These are phyloP conservation scores for Hofmannophila pseudospretella DNA, from an alignment of 2,888 invertebrate genomes.

Conservation along the genomic window DNA sequence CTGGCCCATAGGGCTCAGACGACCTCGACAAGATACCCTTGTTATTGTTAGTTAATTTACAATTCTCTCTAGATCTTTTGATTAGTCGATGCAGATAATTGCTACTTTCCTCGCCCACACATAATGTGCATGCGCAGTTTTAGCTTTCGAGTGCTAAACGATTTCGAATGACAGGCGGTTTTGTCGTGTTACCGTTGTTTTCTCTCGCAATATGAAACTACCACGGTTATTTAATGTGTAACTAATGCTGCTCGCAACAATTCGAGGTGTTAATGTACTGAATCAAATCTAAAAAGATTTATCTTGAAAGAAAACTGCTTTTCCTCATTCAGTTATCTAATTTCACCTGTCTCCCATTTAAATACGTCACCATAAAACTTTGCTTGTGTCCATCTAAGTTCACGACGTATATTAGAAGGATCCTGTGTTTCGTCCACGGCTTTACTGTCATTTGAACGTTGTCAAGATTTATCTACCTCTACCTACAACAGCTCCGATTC, in stretches of 20 bases:
- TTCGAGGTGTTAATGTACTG: constrained; percentile 2
- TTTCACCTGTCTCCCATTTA: too few relatives aligned
- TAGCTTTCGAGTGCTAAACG: constrained; percentile 15
- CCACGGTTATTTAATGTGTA: constrained; percentile 9
- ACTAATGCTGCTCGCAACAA: background rate
- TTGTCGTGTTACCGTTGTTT: constrained; percentile 9
- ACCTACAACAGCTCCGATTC: too few relatives aligned
- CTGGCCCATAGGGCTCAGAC: too few relatives aligned
- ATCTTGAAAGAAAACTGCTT: background rate
- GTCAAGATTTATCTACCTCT: too few relatives aligned
- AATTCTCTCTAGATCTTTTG: constrained; percentile 13
- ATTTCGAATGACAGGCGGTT: constrained; percentile 19
- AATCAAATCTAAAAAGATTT: constrained; percentile 2
- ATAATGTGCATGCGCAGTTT: constrained; percentile 9
- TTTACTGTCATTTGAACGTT: too few relatives aligned
- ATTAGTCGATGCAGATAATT: constrained; percentile 14
- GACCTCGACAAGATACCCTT: too few relatives aligned
- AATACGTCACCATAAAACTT: too few relatives aligned
- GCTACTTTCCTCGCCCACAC: constrained; percentile 14
- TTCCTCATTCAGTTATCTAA: too few relatives aligned
- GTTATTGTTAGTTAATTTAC: constrained; percentile 8
- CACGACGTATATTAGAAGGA: too few relatives aligned
- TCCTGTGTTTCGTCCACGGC: background rate
- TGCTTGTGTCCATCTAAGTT: too few relatives aligned
- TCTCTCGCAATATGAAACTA: constrained; percentile 9